A percentile compares a stretch with the other conserved stretches of the same genome.
These are phyloP conservation scores for Galagoides demidoff DNA, from an alignment of 2,797 vertebrate species.

Conservation along the genomic window DNA sequence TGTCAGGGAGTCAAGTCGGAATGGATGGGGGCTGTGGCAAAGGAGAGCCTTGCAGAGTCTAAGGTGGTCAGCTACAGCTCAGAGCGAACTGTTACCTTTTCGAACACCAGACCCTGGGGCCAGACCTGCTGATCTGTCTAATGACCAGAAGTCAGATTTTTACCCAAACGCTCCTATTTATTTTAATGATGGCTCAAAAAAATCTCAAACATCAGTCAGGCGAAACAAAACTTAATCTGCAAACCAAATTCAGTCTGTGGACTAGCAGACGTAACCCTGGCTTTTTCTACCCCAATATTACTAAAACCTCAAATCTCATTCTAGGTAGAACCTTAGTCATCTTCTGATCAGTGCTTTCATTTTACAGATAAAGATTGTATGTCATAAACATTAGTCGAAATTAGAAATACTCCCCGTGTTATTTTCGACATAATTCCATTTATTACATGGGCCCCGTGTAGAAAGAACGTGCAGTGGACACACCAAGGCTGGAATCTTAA, in stretches of 20 bases:
- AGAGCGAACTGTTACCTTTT: not conserved
- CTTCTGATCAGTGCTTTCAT: not conserved
- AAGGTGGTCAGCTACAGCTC: not conserved
- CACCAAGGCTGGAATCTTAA: not conserved
- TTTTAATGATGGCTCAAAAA: not conserved
- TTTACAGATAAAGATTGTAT: not conserved
- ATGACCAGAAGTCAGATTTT: not conserved
- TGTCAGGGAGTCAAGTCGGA: not conserved
- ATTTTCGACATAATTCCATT: slow-evolving; percentile 1
- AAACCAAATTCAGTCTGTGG: not conserved
- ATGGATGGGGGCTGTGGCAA: not conserved
- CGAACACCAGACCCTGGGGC: not conserved
- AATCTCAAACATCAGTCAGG: not conserved
- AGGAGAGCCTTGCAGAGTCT: not conserved
- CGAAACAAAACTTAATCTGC: slow-evolving; percentile 5
- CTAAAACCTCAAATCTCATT: not conserved
- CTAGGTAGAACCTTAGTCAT: not conserved
- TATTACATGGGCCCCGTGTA: not conserved
- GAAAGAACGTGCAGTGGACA: not conserved
- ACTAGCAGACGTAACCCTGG: not conserved
- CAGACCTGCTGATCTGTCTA: not conserved
- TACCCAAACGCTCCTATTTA: not conserved
- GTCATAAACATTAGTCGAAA: not conserved
- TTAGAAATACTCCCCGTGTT: not conserved
- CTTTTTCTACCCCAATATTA: slow-evolving; percentile 7